A percentile compares a stretch with the other conserved stretches of the same genome.
Evolutionary conservation across 2,888 invertebrate species (phyloP).

Genomic region (Agrotis puta): DNA sequence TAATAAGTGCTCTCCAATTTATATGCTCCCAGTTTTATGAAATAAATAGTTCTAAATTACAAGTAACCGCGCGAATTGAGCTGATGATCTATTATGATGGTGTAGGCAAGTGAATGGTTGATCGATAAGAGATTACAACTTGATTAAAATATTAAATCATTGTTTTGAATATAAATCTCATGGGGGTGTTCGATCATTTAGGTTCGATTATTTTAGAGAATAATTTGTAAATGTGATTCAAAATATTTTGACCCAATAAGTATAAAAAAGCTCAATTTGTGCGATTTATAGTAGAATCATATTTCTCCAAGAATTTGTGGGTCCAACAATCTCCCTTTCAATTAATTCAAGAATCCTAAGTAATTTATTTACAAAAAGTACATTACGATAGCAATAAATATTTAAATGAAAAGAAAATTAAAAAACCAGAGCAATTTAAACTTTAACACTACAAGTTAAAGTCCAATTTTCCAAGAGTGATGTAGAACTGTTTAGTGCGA

Average conservation of each 20-base stretch:
- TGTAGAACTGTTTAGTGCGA: conserved; percentile 62
- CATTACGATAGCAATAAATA: conserved; percentile 20
- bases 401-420: too few relatives aligned
- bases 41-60: conserved; percentile 46
- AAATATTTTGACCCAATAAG: too few relatives aligned
- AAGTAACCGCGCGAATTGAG: conserved; percentile 64
- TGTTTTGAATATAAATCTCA: too few relatives aligned
- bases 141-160: too few relatives aligned
- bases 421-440: conserved; percentile 1
- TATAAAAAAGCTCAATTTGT: conserved; percentile 69
- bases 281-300: conserved; percentile 59
- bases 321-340: neutral
- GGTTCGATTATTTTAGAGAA: too few relatives aligned
- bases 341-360: neutral
- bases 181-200: too few relatives aligned
- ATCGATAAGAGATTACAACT: too few relatives aligned
- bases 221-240: too few relatives aligned
- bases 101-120: neutral
- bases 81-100: neutral
- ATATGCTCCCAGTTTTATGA: conserved; percentile 35
- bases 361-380: conserved; percentile 53
- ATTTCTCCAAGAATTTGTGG: conserved; percentile 21
- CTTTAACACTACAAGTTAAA: conserved; percentile 12
- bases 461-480: conserved; percentile 41
- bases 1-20: conserved; percentile 19